Base-by-base conservation (phyloP, 2,888 invertebrate genomes). In the Dusona sp. region DNA sequence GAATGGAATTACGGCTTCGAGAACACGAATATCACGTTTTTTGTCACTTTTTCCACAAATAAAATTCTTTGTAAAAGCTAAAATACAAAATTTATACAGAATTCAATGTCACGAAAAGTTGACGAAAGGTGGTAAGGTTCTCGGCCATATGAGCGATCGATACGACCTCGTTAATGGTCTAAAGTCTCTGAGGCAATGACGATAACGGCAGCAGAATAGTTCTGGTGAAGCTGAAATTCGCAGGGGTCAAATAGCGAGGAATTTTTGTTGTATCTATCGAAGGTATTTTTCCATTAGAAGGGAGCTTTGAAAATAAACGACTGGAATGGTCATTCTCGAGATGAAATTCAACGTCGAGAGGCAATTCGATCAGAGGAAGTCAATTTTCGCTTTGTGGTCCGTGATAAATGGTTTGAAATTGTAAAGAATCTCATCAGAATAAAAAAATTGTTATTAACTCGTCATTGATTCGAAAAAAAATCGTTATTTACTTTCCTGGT, bases 31-130 rank as follows among this genome's bases (percentile, higher is more conserved):
- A 54, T 2, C 22, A 54, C 9, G 22, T 1, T 54, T 54, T 11
- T 54, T 22, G 9, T 22, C 22, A 9, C 0, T 8, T 36, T 54
- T 54, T 38, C 36, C 36, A 9, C n/a, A 2, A n/a, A 54, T 36
- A 29, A 29, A 42, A 51, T 70, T 38, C 9, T n/a, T 16, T 6
- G 3, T 29, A 25, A 54, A 25, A 61, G 7, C n/a, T 29, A 54
- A 6, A n/a, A 38, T 64, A n/a, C 9, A 36, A 67, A 51, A 73
- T 65, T 68, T 22, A 45, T 68, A 22, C 13, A 70, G 68, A 77
- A 77, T 86, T 83, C 77, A 86, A 73, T 65, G 77, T 25, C 70
- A 67, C 70, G 70, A 75, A 79, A 72, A 82, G 64, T 48, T 85
- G 45, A 36, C 73, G 38, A 33, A 36, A n/a, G 19, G 64, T n/a